These are phyloP conservation scores for Mirounga angustirostris DNA, from an alignment of 2,113 vertebrate genomes.

Conservation along the genomic window DNA sequence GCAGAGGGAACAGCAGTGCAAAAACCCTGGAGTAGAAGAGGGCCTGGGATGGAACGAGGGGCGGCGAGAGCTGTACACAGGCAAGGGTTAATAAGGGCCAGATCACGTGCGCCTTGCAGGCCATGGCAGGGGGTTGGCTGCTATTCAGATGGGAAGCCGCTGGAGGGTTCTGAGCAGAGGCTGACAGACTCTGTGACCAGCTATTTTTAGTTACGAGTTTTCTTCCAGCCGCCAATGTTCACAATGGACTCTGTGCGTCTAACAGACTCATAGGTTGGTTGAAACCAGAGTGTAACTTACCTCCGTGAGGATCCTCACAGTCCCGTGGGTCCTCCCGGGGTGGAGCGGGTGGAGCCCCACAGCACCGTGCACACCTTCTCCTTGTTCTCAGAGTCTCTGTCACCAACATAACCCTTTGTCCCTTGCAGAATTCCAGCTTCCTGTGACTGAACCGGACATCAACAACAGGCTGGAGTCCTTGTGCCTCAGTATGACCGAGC, in stretches of 20 bases:
- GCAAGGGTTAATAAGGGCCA: not conserved
- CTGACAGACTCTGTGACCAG: not conserved
- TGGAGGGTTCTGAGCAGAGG: not conserved
- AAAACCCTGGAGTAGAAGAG: not conserved
- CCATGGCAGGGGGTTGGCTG: not conserved
- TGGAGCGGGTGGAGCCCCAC: not conserved
- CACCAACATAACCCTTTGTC: slow-evolving; percentile 44
- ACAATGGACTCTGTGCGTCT: not conserved
- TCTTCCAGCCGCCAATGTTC: not conserved
- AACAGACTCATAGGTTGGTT: not conserved
- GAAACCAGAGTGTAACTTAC: not conserved
- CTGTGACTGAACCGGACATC: slow-evolving; percentile 98
- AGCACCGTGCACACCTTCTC: not conserved
- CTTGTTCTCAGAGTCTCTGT: not conserved
- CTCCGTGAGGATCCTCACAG: not conserved
- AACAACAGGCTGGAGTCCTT: slow-evolving; percentile 99
- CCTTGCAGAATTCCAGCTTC: slow-evolving; percentile 94
- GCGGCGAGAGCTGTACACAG: not conserved
- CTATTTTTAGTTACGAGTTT: slow-evolving; percentile 52
- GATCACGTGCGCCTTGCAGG: not conserved
- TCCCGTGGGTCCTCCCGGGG: not conserved
- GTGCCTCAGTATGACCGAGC: slow-evolving; percentile 99
- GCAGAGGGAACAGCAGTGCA: not conserved
- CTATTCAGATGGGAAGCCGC: not conserved
- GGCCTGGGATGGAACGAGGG: not conserved